These are phyloP conservation scores for Danaus melanippus DNA, from an alignment of 1,140 invertebrate species.

Conservation along the genomic window DNA sequence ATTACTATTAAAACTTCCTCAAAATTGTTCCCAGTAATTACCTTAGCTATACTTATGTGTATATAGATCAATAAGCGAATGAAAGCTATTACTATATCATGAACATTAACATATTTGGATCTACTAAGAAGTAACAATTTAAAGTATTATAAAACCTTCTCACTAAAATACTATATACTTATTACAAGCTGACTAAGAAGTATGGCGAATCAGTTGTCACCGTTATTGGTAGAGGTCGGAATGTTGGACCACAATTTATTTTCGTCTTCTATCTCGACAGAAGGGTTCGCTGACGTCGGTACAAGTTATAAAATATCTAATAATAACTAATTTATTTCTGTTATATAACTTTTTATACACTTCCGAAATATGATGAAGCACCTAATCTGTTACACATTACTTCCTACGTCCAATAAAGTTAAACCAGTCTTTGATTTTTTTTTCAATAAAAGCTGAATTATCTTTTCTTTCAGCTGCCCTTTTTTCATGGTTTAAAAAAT, in stretches of 20 bases:
- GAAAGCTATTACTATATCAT: constrained; percentile 4
- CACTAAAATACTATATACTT: too few relatives aligned
- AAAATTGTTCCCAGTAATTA: too few relatives aligned
- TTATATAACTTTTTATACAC: too few relatives aligned
- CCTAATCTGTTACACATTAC: too few relatives aligned
- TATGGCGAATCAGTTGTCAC: constrained; percentile 28
- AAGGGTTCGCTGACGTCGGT: constrained; percentile 21
- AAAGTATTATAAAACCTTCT: neutral
- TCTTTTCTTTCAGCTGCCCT: too few relatives aligned
- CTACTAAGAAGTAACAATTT: neutral
- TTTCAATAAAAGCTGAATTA: too few relatives aligned
- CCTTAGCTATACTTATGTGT: constrained; percentile 3
- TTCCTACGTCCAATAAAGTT: too few relatives aligned
- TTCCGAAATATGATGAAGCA: too few relatives aligned
- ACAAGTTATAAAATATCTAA: constrained; percentile 10
- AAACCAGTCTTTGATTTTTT: too few relatives aligned
- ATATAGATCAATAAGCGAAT: constrained; percentile 7
- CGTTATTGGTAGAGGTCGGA: constrained; percentile 23
- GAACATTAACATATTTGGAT: neutral
- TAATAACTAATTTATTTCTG: constrained; percentile 4
- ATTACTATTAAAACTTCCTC: too few relatives aligned
- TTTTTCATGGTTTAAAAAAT: too few relatives aligned
- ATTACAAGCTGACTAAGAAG: constrained; percentile 11
- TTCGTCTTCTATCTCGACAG: constrained; percentile 30
- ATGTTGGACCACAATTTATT: constrained; percentile 34